Evolutionary conservation across 2,888 invertebrate genomes (phyloP).

Genomic region (Ectobius pallidus): DNA sequence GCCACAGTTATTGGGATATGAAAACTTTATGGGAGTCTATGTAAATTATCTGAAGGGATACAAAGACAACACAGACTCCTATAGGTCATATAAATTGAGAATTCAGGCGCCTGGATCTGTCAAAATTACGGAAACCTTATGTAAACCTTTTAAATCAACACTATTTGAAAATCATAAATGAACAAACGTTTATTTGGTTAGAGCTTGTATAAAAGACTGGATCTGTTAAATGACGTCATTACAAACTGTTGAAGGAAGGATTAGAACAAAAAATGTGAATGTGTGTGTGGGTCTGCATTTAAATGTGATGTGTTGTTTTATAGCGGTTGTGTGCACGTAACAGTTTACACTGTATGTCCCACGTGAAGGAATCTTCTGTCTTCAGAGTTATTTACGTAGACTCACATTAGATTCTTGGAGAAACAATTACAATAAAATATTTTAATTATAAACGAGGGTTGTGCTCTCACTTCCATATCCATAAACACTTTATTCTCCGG

Average conservation of each 20-base stretch:
- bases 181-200: not conserved
- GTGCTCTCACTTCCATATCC: too few species aligned
- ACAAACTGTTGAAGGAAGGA: not conserved
- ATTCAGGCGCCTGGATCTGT: conserved; percentile 7
- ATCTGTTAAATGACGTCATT: conserved; percentile 4
- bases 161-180: conserved; percentile 14
- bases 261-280: not conserved
- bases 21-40: conserved; percentile 10
- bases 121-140: not conserved
- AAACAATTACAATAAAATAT: too few species aligned
- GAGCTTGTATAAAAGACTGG: conserved; percentile 1
- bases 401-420: too few species aligned
- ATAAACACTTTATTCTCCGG: too few species aligned
- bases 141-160: conserved; percentile 14
- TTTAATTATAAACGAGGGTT: too few species aligned
- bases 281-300: too few species aligned
- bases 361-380: too few species aligned
- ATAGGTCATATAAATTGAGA: conserved; percentile 7
- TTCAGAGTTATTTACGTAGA: too few species aligned
- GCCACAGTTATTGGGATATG: conserved; percentile 2
- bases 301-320: too few species aligned
- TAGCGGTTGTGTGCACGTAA: too few species aligned
- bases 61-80: not conserved
- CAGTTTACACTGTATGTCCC: too few species aligned
- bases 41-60: not conserved